A percentile compares a stretch with the other conserved stretches of the same genome.
phyloP scores from a whole-genome alignment of 2,113 vertebrate species.

The Pungitius pungitius region DNA sequence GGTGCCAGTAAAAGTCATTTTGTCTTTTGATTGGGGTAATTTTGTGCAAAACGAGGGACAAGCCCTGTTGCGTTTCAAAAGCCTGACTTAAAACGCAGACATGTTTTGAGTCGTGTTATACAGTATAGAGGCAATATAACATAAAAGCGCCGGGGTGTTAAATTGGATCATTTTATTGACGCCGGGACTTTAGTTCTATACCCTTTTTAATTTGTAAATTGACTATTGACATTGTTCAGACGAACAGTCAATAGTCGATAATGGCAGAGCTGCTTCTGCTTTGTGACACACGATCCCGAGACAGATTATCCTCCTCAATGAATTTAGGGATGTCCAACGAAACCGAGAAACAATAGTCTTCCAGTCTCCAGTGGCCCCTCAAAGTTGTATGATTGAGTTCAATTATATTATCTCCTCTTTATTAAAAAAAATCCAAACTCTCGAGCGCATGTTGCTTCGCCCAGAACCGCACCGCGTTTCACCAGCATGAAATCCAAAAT shows the following conservation, averaged over 20 bases:
- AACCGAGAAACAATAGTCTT: not conserved
- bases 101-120: not conserved
- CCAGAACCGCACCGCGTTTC: constrained; percentile 44
- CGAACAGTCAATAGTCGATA: not conserved
- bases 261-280: not conserved
- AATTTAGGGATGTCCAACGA: not conserved
- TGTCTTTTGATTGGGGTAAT: not conserved
- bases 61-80: not conserved
- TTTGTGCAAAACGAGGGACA: not conserved
- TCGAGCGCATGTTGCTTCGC: constrained; percentile 26
- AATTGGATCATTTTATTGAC: not conserved
- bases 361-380: not conserved
- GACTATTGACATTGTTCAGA: not conserved
- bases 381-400: constrained; percentile 14
- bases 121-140: not conserved
- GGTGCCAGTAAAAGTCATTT: constrained; percentile 21
- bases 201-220: constrained; percentile 6
- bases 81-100: not conserved
- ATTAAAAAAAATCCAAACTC: constrained; percentile 21
- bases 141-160: not conserved
- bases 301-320: not conserved
- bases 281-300: not conserved
- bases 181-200: not conserved
- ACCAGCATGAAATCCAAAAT: constrained; percentile 47
- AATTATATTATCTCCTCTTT: not conserved